Evolutionary conservation across 2,797 vertebrate species (phyloP).

Genomic region (Alca torda): DNA sequence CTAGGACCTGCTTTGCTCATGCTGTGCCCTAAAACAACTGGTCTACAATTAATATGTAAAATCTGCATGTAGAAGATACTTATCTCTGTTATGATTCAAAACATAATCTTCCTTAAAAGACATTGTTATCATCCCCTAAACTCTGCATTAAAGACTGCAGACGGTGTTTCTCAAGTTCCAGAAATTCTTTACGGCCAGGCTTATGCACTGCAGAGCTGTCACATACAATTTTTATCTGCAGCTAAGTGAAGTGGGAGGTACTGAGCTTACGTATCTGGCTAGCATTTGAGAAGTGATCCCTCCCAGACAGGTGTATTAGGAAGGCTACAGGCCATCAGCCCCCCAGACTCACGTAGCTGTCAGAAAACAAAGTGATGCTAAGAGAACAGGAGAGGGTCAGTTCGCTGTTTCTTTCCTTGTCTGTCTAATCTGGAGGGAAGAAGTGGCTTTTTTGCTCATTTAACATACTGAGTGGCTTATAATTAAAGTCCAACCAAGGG

Average conservation of each 20-base stretch:
- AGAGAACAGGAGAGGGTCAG: not conserved
- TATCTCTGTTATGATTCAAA: not conserved
- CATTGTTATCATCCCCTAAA: not conserved
- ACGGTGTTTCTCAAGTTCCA: accelerated
- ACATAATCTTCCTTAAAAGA: not conserved
- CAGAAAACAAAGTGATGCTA: not conserved
- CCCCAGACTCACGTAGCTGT: not conserved
- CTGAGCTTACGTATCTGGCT: not conserved
- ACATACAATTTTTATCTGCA: not conserved
- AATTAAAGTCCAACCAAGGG: not conserved
- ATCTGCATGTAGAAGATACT: not conserved
- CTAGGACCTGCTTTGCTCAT: not conserved
- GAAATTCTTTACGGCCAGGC: not conserved
- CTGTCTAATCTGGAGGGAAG: not conserved
- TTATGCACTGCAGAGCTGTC: not conserved
- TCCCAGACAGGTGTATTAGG: not conserved
- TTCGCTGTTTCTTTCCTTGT: not conserved
- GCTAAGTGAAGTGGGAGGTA: not conserved
- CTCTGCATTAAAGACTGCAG: not conserved
- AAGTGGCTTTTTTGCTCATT: not conserved
- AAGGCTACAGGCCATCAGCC: not conserved
- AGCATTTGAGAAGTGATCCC: not conserved
- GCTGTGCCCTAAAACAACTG: not conserved
- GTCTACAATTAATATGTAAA: not conserved
- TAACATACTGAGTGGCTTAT: not conserved